Base-by-base conservation (phyloP, 2,113 vertebrate species). In the Cephalopterus ornatus region DNA sequence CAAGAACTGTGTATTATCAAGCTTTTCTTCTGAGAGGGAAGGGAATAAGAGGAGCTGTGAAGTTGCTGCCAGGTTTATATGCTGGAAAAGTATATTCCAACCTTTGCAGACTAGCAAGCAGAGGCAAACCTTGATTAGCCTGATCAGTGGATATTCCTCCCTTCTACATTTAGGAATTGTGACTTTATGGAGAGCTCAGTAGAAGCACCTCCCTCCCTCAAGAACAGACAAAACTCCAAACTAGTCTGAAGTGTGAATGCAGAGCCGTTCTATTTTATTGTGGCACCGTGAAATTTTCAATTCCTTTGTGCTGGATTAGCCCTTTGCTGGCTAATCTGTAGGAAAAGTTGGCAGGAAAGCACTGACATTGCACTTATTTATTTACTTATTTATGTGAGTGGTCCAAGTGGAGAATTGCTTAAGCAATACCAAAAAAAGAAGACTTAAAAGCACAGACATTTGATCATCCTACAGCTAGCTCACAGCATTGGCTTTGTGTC, bases 361-460 rank as follows among this genome's bases (percentile, higher is more conserved):
- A 82, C 41, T 59, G 33, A 66, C 62, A 71, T 93, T 91, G 86
- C 70, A 93, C 37, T 84, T 95, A 91, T 82, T 95, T 95, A 85
- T 92, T 94, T 96, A 94, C 78, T 96, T 92, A 93, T 70, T 90
- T 92, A 79, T 81, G 33, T 85, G 89, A 95, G 74, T 67, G 56
- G 61, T 92, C 83, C 89, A 77, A 94, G 79, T 84, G 80, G 90
- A 80, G 91, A 94, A 97, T 68, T 74, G 77, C 87, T 96, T 96
- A 94, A 83, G 63, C 73, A 96, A 83, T 93, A 95, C 92, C 93
- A 93, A 95, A 89, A 94, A 97, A 96, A 86, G 85, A 85, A 93
- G 65, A 91, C 93, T 97, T 97, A 82, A 95, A 94, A 95, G 84
- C 41, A 56, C 71, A 95, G 89, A 89, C 76, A 89, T 96, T 94